Base-by-base conservation (phyloP, 1,140 invertebrate species). In the Dreissena rostriformis region DNA sequence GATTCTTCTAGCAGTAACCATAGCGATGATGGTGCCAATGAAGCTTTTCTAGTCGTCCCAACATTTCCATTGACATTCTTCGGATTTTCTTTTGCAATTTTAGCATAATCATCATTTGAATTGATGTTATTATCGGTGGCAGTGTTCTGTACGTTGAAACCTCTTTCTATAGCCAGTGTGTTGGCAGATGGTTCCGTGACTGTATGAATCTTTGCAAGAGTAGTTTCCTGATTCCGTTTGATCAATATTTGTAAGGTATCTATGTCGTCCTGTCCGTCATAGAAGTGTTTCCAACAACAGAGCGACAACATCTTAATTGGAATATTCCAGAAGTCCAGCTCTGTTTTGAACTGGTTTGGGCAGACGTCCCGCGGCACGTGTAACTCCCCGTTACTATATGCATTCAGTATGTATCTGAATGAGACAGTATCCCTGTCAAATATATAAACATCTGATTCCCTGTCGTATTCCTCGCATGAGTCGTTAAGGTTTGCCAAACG, bases 1-100 rank as follows among this genome's bases (percentile, higher is more conserved):
- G 72, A 57, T 61, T 74, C 72, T 74, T 74, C 72, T 28, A 74
- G 24, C 6, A 74, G 61, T 14, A 74, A 28, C 72, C 72, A 74
- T 7, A 55, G 5, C 39, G 14, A 55, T 10, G 26, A 52, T 11
- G 49, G 17, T 73, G 49, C 14, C 14, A 52, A 28, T 22, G 19
- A 8, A 26, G 11, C 39, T 24, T 10, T 57, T 0, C 7, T 14
- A n/a, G 17, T 7, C 17, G 6, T 28, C 19, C 19, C 26, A 26
- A 24, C 49, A 53, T 52, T 26, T 73, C 26, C 49, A 24, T 51
- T 49, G 15, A 73, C 22, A 26, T 28, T 29, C 10, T 22, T 61
- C 22, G 14, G 15, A 28, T 51, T 26, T 17, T 57, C 14, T 0
- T 22, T 26, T 10, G 22, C 5, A n/a, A 26, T 22, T 24, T 14